Conservation (phyloP, 2,888 invertebrate genomes). For the Pseudanteris insignis region DNA sequence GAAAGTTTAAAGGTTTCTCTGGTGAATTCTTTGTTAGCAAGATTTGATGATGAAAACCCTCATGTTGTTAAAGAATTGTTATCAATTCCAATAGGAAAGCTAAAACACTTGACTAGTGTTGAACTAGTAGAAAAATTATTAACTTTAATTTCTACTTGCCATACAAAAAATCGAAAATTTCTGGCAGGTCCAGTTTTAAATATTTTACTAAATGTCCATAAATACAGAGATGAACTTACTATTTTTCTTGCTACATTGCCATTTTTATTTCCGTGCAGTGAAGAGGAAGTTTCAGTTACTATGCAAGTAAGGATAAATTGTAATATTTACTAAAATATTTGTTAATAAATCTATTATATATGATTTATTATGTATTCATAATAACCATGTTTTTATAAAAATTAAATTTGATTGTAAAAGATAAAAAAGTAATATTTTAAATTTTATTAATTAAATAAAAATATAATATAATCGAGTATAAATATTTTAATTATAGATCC, state of each 20-base stretch:
- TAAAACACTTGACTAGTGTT: conserved; percentile 52
- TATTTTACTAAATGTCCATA: conserved; percentile 55
- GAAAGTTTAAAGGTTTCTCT: conserved; percentile 69
- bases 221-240: conserved; percentile 68
- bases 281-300: conserved; percentile 64
- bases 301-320: conserved; percentile 63
- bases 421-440: too few relatives aligned
- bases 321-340: not conserved
- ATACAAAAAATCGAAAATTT: conserved; percentile 47
- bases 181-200: conserved; percentile 57
- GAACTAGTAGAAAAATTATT: conserved; percentile 57
- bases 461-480: too few relatives aligned
- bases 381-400: too few relatives aligned
- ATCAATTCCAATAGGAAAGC: conserved; percentile 51
- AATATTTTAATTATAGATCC: too few relatives aligned
- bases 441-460: too few relatives aligned
- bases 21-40: conserved; percentile 72
- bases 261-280: conserved; percentile 71
- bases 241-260: conserved; percentile 72
- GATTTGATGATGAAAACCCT: conserved; percentile 75
- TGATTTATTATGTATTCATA: too few relatives aligned
- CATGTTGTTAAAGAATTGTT: conserved; percentile 70
- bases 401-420: too few relatives aligned
- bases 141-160: conserved; percentile 55
- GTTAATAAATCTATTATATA: too few relatives aligned